phyloP scores from a whole-genome alignment of 2,113 vertebrate genomes.

The Periophthalmodon schlosseri region DNA sequence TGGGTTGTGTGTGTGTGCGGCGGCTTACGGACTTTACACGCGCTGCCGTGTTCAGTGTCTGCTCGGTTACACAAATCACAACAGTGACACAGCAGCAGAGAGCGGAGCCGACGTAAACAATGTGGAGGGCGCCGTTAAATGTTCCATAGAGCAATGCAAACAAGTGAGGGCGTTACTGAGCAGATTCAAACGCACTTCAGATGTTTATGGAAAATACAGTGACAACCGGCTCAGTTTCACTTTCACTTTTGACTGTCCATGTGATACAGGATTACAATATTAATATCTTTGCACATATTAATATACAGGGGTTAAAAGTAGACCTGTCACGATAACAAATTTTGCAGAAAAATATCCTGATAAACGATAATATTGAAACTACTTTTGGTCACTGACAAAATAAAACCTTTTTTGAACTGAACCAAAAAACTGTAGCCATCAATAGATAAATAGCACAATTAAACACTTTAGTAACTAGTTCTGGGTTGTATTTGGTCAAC shows the following conservation, averaged over 20 bases:
- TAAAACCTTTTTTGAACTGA: too few relatives aligned
- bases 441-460: too few relatives aligned
- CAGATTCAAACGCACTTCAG: slow-evolving; percentile 38
- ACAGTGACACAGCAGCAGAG: neutral
- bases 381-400: too few relatives aligned
- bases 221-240: slow-evolving; percentile 23
- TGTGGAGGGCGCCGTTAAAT: slow-evolving; percentile 13
- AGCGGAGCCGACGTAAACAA: neutral
- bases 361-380: too few relatives aligned
- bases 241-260: slow-evolving; percentile 2
- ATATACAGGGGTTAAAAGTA: too few relatives aligned
- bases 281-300: too few relatives aligned
- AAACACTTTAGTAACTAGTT: too few relatives aligned
- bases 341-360: too few relatives aligned
- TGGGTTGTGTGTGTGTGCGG: neutral
- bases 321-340: too few relatives aligned
- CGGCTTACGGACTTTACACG: neutral
- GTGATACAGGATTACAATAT: too few relatives aligned
- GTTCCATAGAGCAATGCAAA: slow-evolving; percentile 14
- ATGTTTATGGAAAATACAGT: slow-evolving; percentile 30
- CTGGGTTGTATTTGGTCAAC: too few relatives aligned
- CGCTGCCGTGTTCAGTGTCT: slow-evolving; percentile 5
- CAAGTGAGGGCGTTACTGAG: slow-evolving; percentile 20
- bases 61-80: neutral
- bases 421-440: too few relatives aligned